Evolutionary conservation across 2,113 vertebrate species (phyloP).

Genomic region (Pogona vitticeps): DNA sequence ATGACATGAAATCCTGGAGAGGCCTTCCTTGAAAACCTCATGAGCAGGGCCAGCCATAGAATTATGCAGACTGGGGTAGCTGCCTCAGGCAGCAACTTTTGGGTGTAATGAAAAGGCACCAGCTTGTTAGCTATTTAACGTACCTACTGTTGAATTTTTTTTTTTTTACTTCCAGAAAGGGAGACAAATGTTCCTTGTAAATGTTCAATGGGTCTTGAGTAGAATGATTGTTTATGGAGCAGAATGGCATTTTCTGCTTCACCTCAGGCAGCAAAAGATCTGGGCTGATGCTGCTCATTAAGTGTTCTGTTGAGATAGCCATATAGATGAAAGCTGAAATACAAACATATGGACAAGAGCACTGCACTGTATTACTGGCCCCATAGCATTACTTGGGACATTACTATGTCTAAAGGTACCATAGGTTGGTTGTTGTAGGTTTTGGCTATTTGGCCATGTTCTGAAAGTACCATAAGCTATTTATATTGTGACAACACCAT

Average conservation of each 20-base stretch:
- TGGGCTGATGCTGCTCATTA: not conserved
- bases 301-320: not conserved
- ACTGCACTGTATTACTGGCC: not conserved
- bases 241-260: not conserved
- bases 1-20: not conserved
- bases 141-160: not conserved
- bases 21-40: not conserved
- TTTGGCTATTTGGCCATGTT: too few relatives aligned
- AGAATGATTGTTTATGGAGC: not conserved
- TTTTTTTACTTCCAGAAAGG: not conserved
- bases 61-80: not conserved
- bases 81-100: not conserved
- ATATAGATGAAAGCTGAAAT: not conserved
- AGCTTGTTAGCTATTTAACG: not conserved
- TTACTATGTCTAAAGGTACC: not conserved
- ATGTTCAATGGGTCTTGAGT: not conserved
- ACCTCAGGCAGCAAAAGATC: not conserved
- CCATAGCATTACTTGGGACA: not conserved
- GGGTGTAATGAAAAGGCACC: not conserved
- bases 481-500: not conserved
- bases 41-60: not conserved
- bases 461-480: too few relatives aligned
- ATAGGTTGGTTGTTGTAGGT: too few relatives aligned
- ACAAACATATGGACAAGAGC: too few relatives aligned
- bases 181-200: not conserved